These are phyloP conservation scores for Thera britannica DNA, from an alignment of 2,888 invertebrate genomes.

Conservation along the genomic window DNA sequence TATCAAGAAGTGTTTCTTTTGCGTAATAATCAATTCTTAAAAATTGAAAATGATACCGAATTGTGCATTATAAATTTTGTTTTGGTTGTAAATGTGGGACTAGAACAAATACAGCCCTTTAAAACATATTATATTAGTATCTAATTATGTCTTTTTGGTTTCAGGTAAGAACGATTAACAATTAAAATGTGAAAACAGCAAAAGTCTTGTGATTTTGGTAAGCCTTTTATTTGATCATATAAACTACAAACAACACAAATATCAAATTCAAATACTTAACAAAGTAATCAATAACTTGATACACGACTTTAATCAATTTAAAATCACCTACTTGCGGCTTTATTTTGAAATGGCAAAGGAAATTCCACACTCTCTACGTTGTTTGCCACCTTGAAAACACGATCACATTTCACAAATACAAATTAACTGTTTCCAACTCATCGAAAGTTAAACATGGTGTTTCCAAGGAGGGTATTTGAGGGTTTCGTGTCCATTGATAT, in stretches of 20 bases:
- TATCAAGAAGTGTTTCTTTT: too few relatives aligned
- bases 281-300: background rate
- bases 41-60: too few relatives aligned
- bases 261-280: background rate
- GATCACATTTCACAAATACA: constrained; percentile 47
- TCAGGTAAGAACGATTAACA: constrained; percentile 18
- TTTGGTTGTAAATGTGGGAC: too few relatives aligned
- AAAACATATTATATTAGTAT: background rate
- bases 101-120: too few relatives aligned
- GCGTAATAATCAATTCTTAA: too few relatives aligned
- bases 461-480: constrained; percentile 51
- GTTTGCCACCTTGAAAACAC: constrained; percentile 51
- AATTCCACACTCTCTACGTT: constrained; percentile 30
- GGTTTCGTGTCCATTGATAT: constrained; percentile 65
- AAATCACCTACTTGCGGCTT: background rate
- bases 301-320: background rate
- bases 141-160: constrained; percentile 13
- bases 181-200: background rate
- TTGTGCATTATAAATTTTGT: too few relatives aligned
- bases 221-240: background rate
- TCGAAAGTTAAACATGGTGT: constrained; percentile 49
- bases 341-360: constrained; percentile 24
- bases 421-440: constrained; percentile 44
- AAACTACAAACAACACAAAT: background rate
- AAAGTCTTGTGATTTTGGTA: constrained; percentile 1